Evolutionary conservation across 2,113 vertebrate genomes (phyloP), one percentile per base, ranked within the genome.

Genomic region (Microcebus lehilahytsara): DNA sequence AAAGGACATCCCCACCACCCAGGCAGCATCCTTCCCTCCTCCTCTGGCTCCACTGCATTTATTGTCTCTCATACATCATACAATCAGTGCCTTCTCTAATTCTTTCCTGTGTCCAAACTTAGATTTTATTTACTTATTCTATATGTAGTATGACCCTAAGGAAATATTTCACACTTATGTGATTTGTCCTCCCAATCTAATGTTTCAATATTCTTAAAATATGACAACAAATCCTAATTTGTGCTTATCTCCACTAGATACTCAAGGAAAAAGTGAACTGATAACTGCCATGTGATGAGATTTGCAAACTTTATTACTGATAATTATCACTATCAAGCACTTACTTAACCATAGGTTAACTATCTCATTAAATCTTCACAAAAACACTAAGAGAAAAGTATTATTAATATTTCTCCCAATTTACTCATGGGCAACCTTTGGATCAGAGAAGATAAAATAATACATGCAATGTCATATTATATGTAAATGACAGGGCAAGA

Each of bases 311-410:
- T 75, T 17, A 53, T 64, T 84, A 69, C 19, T 42, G 6, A 46
- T 75, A 42, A 78, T 72, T 77, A 53, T 25, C 34, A 7, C 10
- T 72, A 83, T 46, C 19, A 75, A 58, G 8, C 30, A 49, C 12
- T 37, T 37, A 53, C 11, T 42, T 37, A 60, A 22, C 23, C 4
- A 2, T 64, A 67, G 64, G 0, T 69, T 92, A 53, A 42, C 27
- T 51, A 8, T 40, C 10, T 92, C 30, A 67, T 46, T 90, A 83
- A 80, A 64, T 77, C 66, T 60, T 93, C 25, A 93, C 37, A 86
- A 25, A 94, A 91, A 51, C 6, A 80, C 34, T 3, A 62, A 85
- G 30, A 87, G 37, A 37, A 89, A 93, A 53, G 32, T 60, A 78
- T 64, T 58, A 74, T 19, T 19, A 56, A 56, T 56, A 19, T 77